Evolutionary conservation across 2,797 vertebrate genomes (phyloP), one percentile per base, ranked within the genome.

Genomic region (Gymnoscopelus microlampas): DNA sequence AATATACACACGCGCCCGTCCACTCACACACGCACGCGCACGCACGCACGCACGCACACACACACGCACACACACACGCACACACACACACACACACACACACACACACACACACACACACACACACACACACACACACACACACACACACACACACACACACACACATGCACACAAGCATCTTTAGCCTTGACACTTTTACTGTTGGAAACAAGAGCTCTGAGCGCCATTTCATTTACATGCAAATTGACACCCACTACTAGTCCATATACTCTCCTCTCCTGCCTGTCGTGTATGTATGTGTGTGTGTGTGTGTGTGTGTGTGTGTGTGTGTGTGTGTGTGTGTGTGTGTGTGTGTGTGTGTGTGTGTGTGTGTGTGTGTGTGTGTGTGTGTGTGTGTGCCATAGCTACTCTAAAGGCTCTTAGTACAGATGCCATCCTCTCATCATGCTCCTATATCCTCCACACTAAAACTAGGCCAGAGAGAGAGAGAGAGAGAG

Each of bases 201-300:
- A 77, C 77, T 80, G 87, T 77, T 73, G 44, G 63, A 78, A 85
- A 82, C 66, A 76, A 80, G 71, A 87, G 66, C 77, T 73, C 70
- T 66, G 79, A 82, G 76, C 85, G 82, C 68, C 73, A 70, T 87
- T 88, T 87, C 61, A 88, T 89, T 89, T 85, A 74, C 79, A 89
- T 89, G 85, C 82, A 87, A 86, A 91, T 85, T 85, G 83, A 88
- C 86, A 87, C 87, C 85, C 87, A 89, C 86, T 53, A 89, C 85
- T 53, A 60, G 77, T 78, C 75, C 81, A 73, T 67, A 24, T 77
- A 70, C 66, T 29, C 65, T 59, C 26, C 53, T 55, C 65, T 59
- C 26, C 53, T 55, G 62, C 70, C 58, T 63, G 60, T 39, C 47
- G n/a, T 72, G 66, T 14, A 0, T 47, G 59, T 14, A 29, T 72